Conservation (phyloP, 2,797 vertebrate species). For the Sciurus vulgaris region DNA sequence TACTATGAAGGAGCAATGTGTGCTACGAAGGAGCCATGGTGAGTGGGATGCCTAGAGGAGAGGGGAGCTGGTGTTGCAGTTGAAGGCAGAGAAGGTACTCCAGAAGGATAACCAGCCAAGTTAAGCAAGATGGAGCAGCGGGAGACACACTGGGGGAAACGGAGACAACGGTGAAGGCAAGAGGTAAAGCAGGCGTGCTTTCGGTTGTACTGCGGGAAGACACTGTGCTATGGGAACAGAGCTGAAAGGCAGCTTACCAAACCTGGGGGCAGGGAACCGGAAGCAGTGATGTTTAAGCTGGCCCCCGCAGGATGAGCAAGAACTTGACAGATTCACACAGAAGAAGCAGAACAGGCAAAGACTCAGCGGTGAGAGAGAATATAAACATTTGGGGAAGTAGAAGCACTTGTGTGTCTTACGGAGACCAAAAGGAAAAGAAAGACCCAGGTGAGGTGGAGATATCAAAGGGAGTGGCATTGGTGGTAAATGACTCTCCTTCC, state of each 20-base stretch:
- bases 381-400: background rate
- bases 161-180: background rate
- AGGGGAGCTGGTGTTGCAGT: background rate
- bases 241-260: background rate
- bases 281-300: background rate
- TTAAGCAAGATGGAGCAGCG: background rate
- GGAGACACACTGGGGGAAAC: background rate
- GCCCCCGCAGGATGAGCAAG: background rate
- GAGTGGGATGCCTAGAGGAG: accelerated
- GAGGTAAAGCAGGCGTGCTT: background rate
- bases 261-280: background rate
- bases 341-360: background rate
- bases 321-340: background rate
- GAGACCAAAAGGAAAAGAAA: background rate
- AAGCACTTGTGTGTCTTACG: background rate
- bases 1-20: background rate
- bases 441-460: background rate
- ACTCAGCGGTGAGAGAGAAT: background rate
- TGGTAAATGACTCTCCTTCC: background rate
- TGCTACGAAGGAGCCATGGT: background rate
- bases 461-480: background rate
- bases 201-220: background rate
- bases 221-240: background rate
- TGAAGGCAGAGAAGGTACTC: background rate
- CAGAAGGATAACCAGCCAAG: background rate